phyloP scores from a whole-genome alignment of 2,888 invertebrate species.

The Epirrhoe tristata region DNA sequence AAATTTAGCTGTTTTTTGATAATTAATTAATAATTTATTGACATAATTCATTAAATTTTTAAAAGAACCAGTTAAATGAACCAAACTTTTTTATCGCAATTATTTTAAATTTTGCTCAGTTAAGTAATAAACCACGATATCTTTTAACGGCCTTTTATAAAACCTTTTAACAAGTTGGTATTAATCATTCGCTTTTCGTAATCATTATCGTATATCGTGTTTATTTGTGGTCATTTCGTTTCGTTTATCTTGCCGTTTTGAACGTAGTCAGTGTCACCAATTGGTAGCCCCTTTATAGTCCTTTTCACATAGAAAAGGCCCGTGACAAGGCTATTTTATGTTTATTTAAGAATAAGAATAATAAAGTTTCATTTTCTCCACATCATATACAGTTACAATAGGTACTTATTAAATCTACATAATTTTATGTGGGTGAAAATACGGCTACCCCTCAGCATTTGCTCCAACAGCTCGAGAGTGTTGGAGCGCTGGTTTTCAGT shows the following conservation, averaged over 20 bases:
- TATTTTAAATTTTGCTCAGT: constrained; percentile 8
- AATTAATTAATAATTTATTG: background rate
- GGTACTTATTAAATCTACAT: too few species aligned
- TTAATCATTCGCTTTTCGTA: constrained; percentile 29
- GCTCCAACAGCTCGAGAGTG: too few species aligned
- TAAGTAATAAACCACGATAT: constrained; percentile 20
- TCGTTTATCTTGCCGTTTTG: constrained; percentile 26
- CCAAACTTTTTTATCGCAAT: background rate
- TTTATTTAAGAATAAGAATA: too few species aligned
- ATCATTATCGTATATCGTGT: constrained; percentile 34
- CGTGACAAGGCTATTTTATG: too few species aligned
- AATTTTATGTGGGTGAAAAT: too few species aligned
- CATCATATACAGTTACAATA: too few species aligned
- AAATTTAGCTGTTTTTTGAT: background rate
- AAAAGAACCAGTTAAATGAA: background rate
- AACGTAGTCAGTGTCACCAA: too few species aligned
- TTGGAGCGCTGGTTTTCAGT: too few species aligned
- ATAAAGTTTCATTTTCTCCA: too few species aligned
- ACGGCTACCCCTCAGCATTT: too few species aligned
- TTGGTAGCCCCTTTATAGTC: too few species aligned
- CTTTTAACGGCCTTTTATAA: constrained; percentile 32
- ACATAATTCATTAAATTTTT: background rate
- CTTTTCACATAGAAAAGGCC: too few species aligned
- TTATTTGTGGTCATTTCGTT: constrained; percentile 28
- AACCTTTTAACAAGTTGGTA: constrained; percentile 23